Base-by-base conservation (phyloP, 2,113 vertebrate genomes). In the Gallinago jamesoni region DNA sequence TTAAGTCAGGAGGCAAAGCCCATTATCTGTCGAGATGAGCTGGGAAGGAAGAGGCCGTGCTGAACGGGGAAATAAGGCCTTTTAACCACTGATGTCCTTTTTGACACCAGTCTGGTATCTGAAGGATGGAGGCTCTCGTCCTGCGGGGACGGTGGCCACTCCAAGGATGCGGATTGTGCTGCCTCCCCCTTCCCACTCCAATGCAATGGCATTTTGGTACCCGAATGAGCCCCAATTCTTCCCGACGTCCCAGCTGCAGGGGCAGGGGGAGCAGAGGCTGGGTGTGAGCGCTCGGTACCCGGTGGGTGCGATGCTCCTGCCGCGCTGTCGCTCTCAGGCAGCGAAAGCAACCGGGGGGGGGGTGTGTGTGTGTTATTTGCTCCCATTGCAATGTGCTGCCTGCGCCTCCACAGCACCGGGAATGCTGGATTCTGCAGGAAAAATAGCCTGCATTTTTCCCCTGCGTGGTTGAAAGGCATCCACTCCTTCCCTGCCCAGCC, bases 1-100 rank as follows among this genome's bases (percentile, higher is more conserved):
- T 95, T 91, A 94, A 93, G 91, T 73, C 89, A 27, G 27, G 62
- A 95, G 70, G 92, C 90, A 75, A 92, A 96, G 96, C 68, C 81
- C 94, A 92, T 97, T 94, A 95, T 73, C 39, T 69, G 87, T 63
- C 2, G 17, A 79, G 95, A 89, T 50, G 72, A 94, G 72, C 63
- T 79, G 63, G 57, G 3, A 37, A 86, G 77, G 92, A 76, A 30
- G 75, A 45, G 68, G 92, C 77, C 2, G 0, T 6, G 87, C 1
- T 8, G 68, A 47, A 21, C 0, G 2, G 62, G 35, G 25, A 60
- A 75, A 14, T 4, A 23, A 78, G 90, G 24, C 2, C 2, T 45
- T 68, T 87, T 50, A 75, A 83, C 90, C 12, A 10, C 35, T 57
- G 1, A 24, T 78, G 20, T 47, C 43, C 55, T 84, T 22, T 59